Percentiles rank a stretch among this genome's conserved stretches.
These are phyloP conservation scores for Aphelinus atriplicis DNA, from an alignment of 1,140 invertebrate species.

Conservation along the genomic window DNA sequence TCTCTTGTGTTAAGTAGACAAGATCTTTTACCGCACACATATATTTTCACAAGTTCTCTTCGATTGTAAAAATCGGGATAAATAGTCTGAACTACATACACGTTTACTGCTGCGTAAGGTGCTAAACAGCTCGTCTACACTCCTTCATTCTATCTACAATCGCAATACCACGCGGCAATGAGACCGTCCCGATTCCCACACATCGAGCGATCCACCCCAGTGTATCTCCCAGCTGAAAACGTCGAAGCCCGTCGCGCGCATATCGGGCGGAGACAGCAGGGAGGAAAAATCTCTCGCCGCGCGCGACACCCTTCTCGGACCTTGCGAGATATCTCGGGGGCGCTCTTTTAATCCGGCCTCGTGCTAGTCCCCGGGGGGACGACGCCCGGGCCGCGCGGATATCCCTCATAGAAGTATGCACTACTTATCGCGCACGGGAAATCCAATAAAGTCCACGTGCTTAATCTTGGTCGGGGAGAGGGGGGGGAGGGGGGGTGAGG, in stretches of 20 bases:
- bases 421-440: conserved; percentile 15
- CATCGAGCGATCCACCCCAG: not conserved
- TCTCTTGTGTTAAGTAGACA: no score
- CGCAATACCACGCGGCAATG: no score
- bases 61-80: no score
- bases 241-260: not conserved
- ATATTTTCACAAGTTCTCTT: no score
- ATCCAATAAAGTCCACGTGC: conserved; percentile 36
- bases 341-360: conserved; percentile 53
- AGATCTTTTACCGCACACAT: no score
- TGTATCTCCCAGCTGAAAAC: conserved; percentile 13
- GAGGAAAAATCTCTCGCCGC: conserved; percentile 22
- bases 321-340: conserved; percentile 1
- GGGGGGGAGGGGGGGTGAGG: no score
- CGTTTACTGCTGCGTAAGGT: no score
- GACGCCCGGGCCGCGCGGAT: conserved; percentile 44
- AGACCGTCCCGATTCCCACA: no score
- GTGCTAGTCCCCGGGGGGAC: conserved; percentile 28
- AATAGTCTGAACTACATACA: no score
- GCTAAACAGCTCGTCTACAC: no score
- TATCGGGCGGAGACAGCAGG: conserved; percentile 1
- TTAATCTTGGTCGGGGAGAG: conserved; percentile 10
- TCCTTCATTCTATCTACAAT: no score
- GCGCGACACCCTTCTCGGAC: conserved; percentile 14
- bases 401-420: conserved; percentile 36